Conservation (phyloP, 2,888 invertebrate species). For the Coronaproctus castanopsis region DNA sequence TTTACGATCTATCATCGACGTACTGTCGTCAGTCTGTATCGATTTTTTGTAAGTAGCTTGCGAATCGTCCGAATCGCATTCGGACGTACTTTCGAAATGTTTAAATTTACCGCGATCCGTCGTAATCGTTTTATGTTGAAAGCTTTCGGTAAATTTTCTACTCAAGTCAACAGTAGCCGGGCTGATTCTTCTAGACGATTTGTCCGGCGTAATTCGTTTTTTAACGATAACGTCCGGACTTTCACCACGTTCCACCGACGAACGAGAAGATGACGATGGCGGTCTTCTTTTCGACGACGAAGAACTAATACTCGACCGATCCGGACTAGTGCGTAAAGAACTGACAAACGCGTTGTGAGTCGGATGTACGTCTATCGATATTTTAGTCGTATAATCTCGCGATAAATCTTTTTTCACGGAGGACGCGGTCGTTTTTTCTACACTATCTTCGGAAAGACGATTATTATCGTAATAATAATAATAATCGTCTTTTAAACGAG, state of each 20-base stretch:
- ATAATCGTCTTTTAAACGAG: no score
- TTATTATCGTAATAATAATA: conserved; percentile 18
- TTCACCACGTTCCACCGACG: conserved; percentile 24
- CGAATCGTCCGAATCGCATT: conserved; percentile 20
- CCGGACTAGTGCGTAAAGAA: conserved; percentile 41
- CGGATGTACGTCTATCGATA: conserved; percentile 44
- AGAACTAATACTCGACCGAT: conserved; percentile 25
- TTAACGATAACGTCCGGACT: conserved; percentile 22
- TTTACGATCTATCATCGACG: no score
- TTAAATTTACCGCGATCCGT: conserved; percentile 14
- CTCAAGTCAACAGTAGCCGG: no score
- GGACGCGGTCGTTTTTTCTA: conserved; percentile 13
- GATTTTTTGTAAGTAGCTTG: conserved; percentile 20
- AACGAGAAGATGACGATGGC: conserved; percentile 23
- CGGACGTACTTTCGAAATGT: background rate
- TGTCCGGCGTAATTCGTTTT: conserved; percentile 17
- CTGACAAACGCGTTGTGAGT: conserved; percentile 57
- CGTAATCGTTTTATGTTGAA: conserved; percentile 23
- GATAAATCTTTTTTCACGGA: conserved; percentile 14
- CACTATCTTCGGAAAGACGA: conserved; percentile 17
- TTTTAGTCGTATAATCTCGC: conserved; percentile 27
- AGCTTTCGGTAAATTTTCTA: conserved; percentile 22
- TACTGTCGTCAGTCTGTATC: background rate
- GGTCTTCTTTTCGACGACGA: conserved; percentile 11
- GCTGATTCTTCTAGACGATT: conserved; percentile 11